Conservation (phyloP, 2,888 invertebrate genomes). For the Lithophane ornitopus region DNA sequence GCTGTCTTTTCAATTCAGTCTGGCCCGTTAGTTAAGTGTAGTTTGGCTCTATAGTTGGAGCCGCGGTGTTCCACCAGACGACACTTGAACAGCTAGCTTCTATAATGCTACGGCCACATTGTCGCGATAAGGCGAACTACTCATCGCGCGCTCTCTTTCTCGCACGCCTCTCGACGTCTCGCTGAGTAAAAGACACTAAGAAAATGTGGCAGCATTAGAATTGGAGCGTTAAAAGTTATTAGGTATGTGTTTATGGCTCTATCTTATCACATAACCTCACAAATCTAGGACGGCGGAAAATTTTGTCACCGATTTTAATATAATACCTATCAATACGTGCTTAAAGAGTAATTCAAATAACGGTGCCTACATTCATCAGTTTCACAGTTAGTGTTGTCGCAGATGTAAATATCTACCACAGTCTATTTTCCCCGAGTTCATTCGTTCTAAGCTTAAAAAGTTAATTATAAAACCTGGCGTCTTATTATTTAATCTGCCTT, state of each 20-base stretch:
- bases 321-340: background rate
- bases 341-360: conserved; percentile 4
- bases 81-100: background rate
- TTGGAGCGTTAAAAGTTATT: background rate
- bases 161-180: too few relatives aligned
- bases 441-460: background rate
- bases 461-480: conserved; percentile 30
- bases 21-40: background rate
- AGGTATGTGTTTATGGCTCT: background rate
- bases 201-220: background rate
- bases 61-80: background rate
- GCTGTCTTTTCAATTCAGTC: background rate
- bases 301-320: conserved; percentile 1
- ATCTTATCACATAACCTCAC: conserved; percentile 22
- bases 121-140: too few relatives aligned
- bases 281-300: conserved; percentile 15
- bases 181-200: too few relatives aligned
- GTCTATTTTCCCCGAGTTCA: background rate
- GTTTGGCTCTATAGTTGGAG: background rate
- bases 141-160: too few relatives aligned
- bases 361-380: background rate
- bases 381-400: background rate
- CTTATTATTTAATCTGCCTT: conserved; percentile 15
- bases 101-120: background rate
- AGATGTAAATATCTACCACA: background rate